Conservation (phyloP, 2,797 vertebrate genomes). For the Apogon hyalosoma region DNA sequence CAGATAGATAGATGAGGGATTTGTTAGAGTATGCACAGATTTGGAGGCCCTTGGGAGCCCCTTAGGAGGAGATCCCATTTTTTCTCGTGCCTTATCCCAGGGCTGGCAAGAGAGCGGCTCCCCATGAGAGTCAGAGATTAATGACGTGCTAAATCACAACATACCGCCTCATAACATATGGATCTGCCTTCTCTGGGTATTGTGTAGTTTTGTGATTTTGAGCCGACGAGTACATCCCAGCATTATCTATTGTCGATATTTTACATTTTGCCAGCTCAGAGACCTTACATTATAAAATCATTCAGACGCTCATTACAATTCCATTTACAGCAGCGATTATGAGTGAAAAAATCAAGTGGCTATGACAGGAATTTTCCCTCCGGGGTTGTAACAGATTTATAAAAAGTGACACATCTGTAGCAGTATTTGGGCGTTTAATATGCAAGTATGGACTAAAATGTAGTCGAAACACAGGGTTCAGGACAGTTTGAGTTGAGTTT, state of each 20-base stretch:
- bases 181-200: constrained; percentile 34
- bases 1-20: constrained; percentile 56
- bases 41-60: constrained; percentile 56
- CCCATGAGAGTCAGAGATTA: constrained; percentile 69
- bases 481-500: too few relatives aligned
- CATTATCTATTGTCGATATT: constrained; percentile 5
- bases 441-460: too few relatives aligned
- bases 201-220: constrained; percentile 22
- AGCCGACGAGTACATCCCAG: neutral
- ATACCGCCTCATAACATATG: constrained; percentile 28
- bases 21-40: constrained; percentile 57
- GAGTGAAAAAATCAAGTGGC: too few relatives aligned
- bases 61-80: constrained; percentile 27
- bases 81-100: constrained; percentile 32
- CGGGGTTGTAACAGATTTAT: too few relatives aligned
- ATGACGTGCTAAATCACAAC: constrained; percentile 62
- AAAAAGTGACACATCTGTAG: too few relatives aligned
- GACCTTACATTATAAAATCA: neutral
- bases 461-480: too few relatives aligned
- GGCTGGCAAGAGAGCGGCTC: constrained; percentile 35
- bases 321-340: neutral
- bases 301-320: constrained; percentile 3
- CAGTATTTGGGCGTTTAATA: too few relatives aligned
- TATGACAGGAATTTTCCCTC: too few relatives aligned
- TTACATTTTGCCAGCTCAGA: neutral